phyloP scores from a whole-genome alignment of 2,888 invertebrate genomes.

The Nebria brevicollis region DNA sequence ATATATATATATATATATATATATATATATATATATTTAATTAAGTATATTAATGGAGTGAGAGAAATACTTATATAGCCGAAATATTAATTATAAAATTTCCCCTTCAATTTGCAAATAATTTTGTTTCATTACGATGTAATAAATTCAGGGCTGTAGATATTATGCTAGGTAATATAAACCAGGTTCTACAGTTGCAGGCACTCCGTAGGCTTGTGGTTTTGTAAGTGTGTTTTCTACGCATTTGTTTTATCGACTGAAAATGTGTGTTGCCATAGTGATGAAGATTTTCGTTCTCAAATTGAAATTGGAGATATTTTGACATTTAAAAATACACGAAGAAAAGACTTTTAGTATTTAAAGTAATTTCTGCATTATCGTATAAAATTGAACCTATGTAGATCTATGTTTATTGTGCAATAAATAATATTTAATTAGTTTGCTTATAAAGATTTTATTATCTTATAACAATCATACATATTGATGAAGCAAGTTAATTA shows the following conservation, averaged over 20 bases:
- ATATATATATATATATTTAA: no score
- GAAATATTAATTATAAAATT: no score
- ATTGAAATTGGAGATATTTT: neutral
- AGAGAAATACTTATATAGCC: no score
- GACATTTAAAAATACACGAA: neutral
- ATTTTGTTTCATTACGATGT: neutral
- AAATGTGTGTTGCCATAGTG: neutral
- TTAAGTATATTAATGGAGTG: no score
- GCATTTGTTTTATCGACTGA: constrained; percentile 1
- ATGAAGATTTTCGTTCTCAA: neutral
- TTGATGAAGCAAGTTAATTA: neutral
- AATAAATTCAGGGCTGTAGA: neutral
- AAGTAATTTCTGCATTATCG: neutral
- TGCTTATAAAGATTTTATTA: neutral
- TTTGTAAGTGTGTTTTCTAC: neutral
- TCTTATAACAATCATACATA: neutral
- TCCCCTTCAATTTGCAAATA: neutral
- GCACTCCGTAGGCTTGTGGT: neutral
- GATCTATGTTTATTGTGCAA: neutral
- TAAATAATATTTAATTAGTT: neutral
- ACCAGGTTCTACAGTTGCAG: neutral
- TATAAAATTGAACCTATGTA: neutral
- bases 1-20: no score
- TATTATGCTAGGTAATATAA: neutral
- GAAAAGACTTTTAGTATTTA: neutral